Conservation (phyloP, 2,888 invertebrate species). For the Noctua fimbriata region DNA sequence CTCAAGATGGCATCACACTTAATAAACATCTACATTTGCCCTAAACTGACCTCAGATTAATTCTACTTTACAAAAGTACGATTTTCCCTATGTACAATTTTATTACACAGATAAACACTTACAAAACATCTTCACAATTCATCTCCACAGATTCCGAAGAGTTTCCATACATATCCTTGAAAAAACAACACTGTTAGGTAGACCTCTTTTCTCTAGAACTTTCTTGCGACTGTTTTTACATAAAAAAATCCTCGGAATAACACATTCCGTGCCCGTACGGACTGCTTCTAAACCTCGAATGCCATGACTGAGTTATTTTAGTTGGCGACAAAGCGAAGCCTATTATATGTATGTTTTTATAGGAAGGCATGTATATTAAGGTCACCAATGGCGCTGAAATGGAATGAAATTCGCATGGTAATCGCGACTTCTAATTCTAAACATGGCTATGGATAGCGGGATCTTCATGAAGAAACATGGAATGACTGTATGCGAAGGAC, state of each 20-base stretch:
- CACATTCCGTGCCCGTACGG: conserved; percentile 42
- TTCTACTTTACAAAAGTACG: conserved; percentile 7
- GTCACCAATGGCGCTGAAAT: conserved; percentile 28
- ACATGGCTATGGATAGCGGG: not conserved
- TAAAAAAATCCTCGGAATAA: not conserved
- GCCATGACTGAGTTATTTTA: conserved; percentile 56
- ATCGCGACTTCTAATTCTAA: not conserved
- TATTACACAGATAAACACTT: conserved; percentile 34
- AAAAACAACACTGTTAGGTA: not conserved
- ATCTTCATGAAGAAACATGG: not conserved
- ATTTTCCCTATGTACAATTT: conserved; percentile 43
- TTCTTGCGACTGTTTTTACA: conserved; percentile 20
- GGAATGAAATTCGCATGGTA: conserved; percentile 27
- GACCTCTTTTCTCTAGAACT: conserved; percentile 5
- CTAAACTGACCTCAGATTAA: conserved; percentile 39
- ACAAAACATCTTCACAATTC: conserved; percentile 36
- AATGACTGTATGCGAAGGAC: not conserved
- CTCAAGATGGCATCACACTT: conserved; percentile 8
- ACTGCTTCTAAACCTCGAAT: conserved; percentile 55
- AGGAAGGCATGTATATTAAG: conserved; percentile 22
- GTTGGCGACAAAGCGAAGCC: conserved; percentile 54
- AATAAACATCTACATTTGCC: not conserved
- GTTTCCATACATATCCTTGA: conserved; percentile 25
- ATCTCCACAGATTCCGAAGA: conserved; percentile 37
- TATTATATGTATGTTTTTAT: conserved; percentile 26